Conservation (phyloP, 1,140 invertebrate genomes). For the Akabosia matsudoensis region DNA sequence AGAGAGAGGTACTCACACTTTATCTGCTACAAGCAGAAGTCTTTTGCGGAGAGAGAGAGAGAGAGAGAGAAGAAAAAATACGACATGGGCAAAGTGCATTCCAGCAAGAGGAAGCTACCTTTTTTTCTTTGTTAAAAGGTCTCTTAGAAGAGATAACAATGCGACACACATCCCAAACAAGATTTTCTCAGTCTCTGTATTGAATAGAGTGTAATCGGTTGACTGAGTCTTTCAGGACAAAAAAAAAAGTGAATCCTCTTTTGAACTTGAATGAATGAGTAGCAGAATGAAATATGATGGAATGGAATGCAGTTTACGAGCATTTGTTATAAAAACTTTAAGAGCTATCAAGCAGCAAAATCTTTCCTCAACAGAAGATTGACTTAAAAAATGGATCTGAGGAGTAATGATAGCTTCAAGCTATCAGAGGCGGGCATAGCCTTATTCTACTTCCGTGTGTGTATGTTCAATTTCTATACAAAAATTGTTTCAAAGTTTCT, state of each 20-base stretch:
- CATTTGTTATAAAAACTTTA: not conserved
- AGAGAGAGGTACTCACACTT: not conserved
- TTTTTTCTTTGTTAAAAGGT: not conserved
- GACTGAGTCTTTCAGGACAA: not conserved
- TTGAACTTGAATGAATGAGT: constrained; percentile 12
- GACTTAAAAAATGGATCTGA: not conserved
- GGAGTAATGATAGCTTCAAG: not conserved
- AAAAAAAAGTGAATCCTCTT: no score
- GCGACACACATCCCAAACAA: not conserved
- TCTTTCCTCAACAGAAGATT: not conserved
- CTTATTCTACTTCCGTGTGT: no score
- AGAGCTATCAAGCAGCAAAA: no score
- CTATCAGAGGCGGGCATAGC: no score
- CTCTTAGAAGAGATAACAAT: not conserved
- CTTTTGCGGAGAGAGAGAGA: no score
- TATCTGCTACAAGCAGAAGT: no score
- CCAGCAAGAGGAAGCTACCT: not conserved
- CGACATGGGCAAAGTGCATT: no score
- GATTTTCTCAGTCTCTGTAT: not conserved
- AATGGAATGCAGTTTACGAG: constrained; percentile 2
- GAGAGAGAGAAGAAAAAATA: no score
- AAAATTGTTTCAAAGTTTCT: no score
- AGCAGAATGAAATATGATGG: not conserved
- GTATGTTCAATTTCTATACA: no score
- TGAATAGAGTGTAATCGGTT: not conserved